A percentile compares a stretch with the other conserved stretches of the same genome.
Evolutionary conservation across 2,888 invertebrate genomes (phyloP).

Genomic region (Nematopogon swammerdamellus): DNA sequence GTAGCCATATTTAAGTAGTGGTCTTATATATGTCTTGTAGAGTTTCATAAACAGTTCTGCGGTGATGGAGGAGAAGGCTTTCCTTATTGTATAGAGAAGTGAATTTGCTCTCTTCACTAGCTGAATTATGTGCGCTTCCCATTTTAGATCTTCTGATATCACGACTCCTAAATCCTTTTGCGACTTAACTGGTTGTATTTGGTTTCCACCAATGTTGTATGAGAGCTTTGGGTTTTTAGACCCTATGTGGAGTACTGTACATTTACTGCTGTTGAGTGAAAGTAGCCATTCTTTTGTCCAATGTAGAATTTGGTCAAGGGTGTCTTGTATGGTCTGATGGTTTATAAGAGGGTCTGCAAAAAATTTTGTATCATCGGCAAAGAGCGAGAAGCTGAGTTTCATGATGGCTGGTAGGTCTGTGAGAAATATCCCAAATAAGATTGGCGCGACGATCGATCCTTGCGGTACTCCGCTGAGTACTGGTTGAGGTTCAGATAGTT

Average conservation of each 20-base stretch:
- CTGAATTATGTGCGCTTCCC: conserved; percentile 3
- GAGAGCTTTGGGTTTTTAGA: conserved; percentile 1
- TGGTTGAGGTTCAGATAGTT: background rate
- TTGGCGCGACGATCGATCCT: background rate
- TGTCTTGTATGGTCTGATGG: conserved; percentile 2
- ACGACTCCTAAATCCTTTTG: conserved; percentile 5
- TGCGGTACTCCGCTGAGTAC: background rate
- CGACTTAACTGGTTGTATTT: background rate
- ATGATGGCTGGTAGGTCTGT: background rate
- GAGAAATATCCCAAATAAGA: background rate
- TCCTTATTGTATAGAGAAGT: too few species aligned
- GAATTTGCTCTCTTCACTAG: too few species aligned
- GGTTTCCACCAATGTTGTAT: background rate
- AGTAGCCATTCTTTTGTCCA: conserved; percentile 5
- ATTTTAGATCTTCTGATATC: conserved; percentile 3
- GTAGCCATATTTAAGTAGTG: conserved; percentile 4
- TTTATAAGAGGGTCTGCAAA: conserved; percentile 4
- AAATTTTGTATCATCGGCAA: conserved; percentile 4
- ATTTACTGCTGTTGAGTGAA: conserved; percentile 2
- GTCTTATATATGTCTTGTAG: conserved; percentile 4
- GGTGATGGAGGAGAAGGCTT: conserved; percentile 1
- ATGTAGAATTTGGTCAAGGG: conserved; percentile 2
- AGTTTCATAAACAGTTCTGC: conserved; percentile 3
- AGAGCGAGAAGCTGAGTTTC: background rate
- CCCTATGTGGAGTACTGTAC: conserved; percentile 3